Evolutionary conservation across 2,888 invertebrate genomes (phyloP).

Genomic region (Nipponacmea schrenckii): DNA sequence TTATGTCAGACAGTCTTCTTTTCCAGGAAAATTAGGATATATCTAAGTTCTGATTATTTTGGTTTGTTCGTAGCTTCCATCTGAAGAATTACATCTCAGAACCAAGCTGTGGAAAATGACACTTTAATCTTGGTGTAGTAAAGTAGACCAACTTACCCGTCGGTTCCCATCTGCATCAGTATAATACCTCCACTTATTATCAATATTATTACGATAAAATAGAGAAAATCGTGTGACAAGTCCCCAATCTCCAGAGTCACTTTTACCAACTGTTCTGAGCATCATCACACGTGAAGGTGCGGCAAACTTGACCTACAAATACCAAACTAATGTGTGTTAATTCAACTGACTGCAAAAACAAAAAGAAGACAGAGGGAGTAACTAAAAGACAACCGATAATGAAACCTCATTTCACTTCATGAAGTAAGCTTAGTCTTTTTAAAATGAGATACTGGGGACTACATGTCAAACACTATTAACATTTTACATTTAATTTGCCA

Average conservation of each 20-base stretch:
- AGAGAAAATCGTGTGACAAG: conserved; percentile 27
- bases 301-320: conserved; percentile 17
- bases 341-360: conserved; percentile 15
- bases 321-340: not conserved
- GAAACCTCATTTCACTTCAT: too few relatives aligned
- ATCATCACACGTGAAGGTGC: conserved; percentile 10
- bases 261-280: conserved; percentile 21
- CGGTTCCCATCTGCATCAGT: conserved; percentile 20
- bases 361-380: conserved; percentile 1
- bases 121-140: not conserved
- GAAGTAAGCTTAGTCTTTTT: too few relatives aligned
- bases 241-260: conserved; percentile 20
- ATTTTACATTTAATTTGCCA: too few relatives aligned
- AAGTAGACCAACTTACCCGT: conserved; percentile 15
- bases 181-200: conserved; percentile 28
- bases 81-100: too few relatives aligned
- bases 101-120: too few relatives aligned
- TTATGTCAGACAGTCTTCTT: too few relatives aligned
- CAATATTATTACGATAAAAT: conserved; percentile 16
- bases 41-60: too few relatives aligned
- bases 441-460: too few relatives aligned
- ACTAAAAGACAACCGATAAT: too few relatives aligned
- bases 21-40: too few relatives aligned
- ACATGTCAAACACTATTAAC: too few relatives aligned
- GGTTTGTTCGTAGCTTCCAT: too few relatives aligned